Base-by-base conservation (phyloP, 1,140 invertebrate species). In the Drosophila ambigua region DNA sequence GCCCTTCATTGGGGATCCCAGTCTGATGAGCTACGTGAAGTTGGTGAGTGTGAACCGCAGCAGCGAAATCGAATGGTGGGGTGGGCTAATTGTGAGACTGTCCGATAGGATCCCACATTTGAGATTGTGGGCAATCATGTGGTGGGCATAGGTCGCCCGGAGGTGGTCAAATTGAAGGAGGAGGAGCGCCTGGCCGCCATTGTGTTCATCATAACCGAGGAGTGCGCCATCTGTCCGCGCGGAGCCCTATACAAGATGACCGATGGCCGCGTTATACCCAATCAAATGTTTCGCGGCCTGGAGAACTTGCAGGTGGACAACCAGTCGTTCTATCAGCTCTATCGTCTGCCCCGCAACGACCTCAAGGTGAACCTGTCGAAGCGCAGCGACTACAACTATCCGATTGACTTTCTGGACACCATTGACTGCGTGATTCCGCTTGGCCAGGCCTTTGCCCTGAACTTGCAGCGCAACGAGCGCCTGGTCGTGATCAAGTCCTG, bases 341-440 rank as follows among this genome's bases (percentile, higher is more conserved):
- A 94, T 55, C 93, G 96, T 73, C 77, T 90, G 5, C 94, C 96
- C 0, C 93, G 94, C 15, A 93, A 95, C 54, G 95, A 95, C 71
- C 95, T 95, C 93, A 96, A 96, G 61, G 93, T 94, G 0, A 96
- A 96, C 92, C 92, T 96, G 39, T 91, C 95, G 0, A 95, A 94
- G 1, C 93, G 95, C 62, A 92, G 92, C 45, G 95, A 97, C 91
- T 97, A 96, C 68, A 96, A 96, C 92, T 96, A 95, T 71, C 94
- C 95, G 5, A 92, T 95, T 57, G 96, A 97, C 91, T 97, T 97
- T 85, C 90, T 97, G 35, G 96, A 96, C 81, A 94, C 95, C 1
- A 93, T 96, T 13, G 95, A 95, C 49, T 67, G 77, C 26, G 74
- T 91, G 2, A 83, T 91, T 13, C 91, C 91, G 0, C 20, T 77